These are phyloP conservation scores for Acromyrmex heyeri DNA, from an alignment of 1,140 invertebrate species.

Conservation along the genomic window DNA sequence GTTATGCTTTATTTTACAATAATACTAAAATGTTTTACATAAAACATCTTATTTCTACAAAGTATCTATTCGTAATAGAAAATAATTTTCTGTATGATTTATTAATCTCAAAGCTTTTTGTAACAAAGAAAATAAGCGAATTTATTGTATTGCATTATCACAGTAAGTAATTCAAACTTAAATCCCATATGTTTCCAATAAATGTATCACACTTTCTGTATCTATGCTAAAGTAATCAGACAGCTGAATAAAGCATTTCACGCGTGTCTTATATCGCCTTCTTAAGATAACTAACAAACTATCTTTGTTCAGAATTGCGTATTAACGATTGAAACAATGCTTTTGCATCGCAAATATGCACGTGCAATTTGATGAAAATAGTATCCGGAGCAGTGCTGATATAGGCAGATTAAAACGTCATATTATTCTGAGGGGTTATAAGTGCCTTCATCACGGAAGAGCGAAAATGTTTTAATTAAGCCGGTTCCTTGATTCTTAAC, in stretches of 20 bases:
- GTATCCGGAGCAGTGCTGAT: neutral
- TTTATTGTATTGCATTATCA: slow-evolving; percentile 30
- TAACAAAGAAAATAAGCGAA: neutral
- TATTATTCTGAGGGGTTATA: neutral
- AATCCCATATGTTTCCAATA: slow-evolving; percentile 30
- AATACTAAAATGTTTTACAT: neutral
- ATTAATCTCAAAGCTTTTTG: neutral
- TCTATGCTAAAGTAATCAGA: slow-evolving; percentile 14
- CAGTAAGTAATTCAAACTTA: slow-evolving; percentile 14
- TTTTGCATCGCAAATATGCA: neutral
- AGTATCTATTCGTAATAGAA: neutral
- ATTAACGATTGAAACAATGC: slow-evolving; percentile 27
- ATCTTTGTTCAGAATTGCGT: slow-evolving; percentile 19
- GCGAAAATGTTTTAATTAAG: slow-evolving; percentile 36
- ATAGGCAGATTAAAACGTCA: slow-evolving; percentile 3
- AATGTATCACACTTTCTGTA: slow-evolving; percentile 16
- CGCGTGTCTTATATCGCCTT: neutral
- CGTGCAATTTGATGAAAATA: neutral
- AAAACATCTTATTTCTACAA: neutral
- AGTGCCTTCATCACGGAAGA: neutral
- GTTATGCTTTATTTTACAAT: neutral
- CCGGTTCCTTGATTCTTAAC: slow-evolving; percentile 11
- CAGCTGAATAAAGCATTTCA: slow-evolving; percentile 16
- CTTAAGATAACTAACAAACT: slow-evolving; percentile 28
- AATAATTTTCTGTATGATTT: neutral